A percentile compares a stretch with the other conserved stretches of the same genome.
Evolutionary conservation across 1,140 invertebrate genomes (phyloP).

Genomic region (Zaprionus ornatus): DNA sequence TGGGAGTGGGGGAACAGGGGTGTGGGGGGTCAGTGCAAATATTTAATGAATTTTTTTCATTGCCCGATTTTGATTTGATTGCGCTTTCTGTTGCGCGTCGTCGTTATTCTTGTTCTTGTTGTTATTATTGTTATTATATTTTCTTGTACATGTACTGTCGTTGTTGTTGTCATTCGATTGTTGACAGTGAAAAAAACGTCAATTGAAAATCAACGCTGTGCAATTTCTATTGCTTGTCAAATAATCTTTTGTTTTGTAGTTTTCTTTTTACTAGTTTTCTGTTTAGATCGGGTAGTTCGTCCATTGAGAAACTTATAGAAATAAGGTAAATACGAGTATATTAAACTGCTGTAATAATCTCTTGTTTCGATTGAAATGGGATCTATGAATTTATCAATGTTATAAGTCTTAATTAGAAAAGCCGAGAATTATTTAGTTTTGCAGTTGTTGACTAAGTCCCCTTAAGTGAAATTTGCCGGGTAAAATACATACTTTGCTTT

Average conservation of each 20-base stretch:
- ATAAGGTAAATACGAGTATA: no score
- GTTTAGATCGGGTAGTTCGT: conserved; percentile 18
- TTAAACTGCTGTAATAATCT: no score
- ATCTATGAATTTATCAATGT: no score
- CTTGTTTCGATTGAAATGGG: not conserved
- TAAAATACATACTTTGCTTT: no score
- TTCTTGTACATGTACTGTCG: not conserved
- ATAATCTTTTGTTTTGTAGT: conserved; percentile 2
- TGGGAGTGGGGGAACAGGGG: no score
- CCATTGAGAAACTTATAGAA: not conserved
- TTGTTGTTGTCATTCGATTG: conserved; percentile 19
- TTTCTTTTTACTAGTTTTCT: conserved; percentile 20
- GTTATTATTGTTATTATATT: conserved; percentile 11
- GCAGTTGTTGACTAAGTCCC: no score
- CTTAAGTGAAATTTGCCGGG: no score
- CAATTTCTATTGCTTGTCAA: conserved; percentile 54
- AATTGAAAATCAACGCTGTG: conserved; percentile 53
- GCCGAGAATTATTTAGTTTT: no score
- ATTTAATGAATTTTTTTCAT: conserved; percentile 58
- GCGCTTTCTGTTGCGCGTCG: conserved; percentile 42
- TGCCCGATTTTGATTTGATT: conserved; percentile 49
- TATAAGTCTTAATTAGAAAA: no score
- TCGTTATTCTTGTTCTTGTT: conserved; percentile 15
- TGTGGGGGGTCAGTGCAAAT: conserved; percentile 24
- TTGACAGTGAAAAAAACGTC: conserved; percentile 31